Conservation (phyloP, 2,888 invertebrate genomes). For the Rugalucina vietnamica region DNA sequence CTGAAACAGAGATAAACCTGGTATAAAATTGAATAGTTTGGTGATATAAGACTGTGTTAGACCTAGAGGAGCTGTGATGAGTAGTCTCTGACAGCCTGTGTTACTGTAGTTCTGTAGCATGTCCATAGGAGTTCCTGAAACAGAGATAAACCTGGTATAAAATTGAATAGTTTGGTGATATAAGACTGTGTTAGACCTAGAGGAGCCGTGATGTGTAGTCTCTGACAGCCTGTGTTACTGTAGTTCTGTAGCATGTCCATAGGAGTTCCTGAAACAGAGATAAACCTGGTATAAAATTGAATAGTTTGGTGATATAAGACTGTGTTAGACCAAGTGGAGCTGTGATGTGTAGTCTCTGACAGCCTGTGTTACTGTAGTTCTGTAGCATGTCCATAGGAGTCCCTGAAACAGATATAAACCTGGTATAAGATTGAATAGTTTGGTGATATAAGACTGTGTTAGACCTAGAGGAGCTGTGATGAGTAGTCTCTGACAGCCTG, state of each 20-base stretch:
- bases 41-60: slow-evolving; percentile 84
- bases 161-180: slow-evolving; percentile 91
- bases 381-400: slow-evolving; percentile 74
- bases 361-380: slow-evolving; percentile 64
- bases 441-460: slow-evolving; percentile 86
- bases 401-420: slow-evolving; percentile 85
- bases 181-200: slow-evolving; percentile 78
- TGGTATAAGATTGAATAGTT: slow-evolving; percentile 94
- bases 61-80: slow-evolving; percentile 75
- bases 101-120: slow-evolving; percentile 71
- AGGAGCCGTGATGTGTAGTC: slow-evolving; percentile 75
- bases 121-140: slow-evolving; percentile 65
- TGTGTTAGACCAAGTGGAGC: slow-evolving; percentile 77
- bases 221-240: slow-evolving; percentile 62
- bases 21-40: slow-evolving; percentile 94
- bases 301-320: slow-evolving; percentile 88
- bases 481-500: slow-evolving; percentile 70
- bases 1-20: slow-evolving; percentile 85
- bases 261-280: slow-evolving; percentile 48
- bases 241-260: slow-evolving; percentile 75
- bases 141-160: slow-evolving; percentile 89
- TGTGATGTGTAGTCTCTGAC: slow-evolving; percentile 74
- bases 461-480: slow-evolving; percentile 76
- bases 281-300: slow-evolving; percentile 93
- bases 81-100: slow-evolving; percentile 69